A percentile compares a stretch with the other conserved stretches of the same genome.
phyloP scores from a whole-genome alignment of 1,140 invertebrate genomes.

The Temnothorax curvispinosus region DNA sequence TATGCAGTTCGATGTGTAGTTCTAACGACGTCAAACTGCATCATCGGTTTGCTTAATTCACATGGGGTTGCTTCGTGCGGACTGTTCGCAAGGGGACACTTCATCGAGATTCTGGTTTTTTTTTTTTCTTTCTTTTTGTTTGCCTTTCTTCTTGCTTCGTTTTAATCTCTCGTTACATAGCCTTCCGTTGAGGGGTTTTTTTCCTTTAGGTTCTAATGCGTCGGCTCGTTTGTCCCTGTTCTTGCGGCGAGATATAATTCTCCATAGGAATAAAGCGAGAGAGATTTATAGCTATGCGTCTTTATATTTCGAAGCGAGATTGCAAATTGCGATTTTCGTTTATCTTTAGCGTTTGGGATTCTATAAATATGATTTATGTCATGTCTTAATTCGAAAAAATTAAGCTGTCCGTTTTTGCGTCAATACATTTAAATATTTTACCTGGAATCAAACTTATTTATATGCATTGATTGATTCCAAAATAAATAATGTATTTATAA shows the following conservation, averaged over 20 bases:
- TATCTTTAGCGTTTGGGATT: neutral
- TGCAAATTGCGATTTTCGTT: neutral
- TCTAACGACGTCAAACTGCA: conserved; percentile 2
- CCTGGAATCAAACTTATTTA: too few species aligned
- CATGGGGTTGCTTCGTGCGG: neutral
- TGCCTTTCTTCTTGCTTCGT: neutral
- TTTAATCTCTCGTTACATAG: neutral
- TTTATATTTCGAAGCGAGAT: neutral
- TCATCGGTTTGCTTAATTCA: conserved; percentile 39
- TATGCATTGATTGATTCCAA: too few species aligned
- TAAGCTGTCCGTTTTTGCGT: neutral
- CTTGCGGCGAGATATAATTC: neutral
- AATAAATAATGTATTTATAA: too few species aligned
- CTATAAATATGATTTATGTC: neutral
- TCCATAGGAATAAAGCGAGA: neutral
- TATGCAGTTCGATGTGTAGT: neutral
- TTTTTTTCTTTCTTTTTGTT: neutral
- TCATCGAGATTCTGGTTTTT: neutral
- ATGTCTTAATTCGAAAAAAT: neutral
- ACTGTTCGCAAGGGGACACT: neutral
- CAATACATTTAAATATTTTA: neutral
- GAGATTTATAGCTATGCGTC: neutral
- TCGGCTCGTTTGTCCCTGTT: neutral
- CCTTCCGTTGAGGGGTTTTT: neutral
- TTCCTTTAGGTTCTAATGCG: conserved; percentile 2